A percentile compares a stretch with the other conserved stretches of the same genome.
These are phyloP conservation scores for Drosophila sproati DNA, from an alignment of 1,140 invertebrate species.

Conservation along the genomic window DNA sequence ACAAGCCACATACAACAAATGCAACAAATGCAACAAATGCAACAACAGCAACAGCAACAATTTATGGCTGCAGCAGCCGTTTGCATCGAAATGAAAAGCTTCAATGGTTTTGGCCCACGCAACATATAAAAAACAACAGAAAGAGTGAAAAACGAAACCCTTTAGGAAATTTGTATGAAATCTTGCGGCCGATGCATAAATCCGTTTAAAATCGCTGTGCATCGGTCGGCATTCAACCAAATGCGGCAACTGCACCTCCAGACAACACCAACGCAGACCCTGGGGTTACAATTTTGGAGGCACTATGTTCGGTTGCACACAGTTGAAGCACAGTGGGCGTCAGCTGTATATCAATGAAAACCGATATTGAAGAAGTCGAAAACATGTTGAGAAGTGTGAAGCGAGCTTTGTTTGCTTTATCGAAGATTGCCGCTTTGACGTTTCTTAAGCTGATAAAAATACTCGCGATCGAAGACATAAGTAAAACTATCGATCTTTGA, in stretches of 20 bases:
- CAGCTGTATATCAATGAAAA: constrained; percentile 10
- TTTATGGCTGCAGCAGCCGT: constrained; percentile 69
- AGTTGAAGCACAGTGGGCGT: constrained; percentile 33
- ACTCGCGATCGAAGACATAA: not conserved
- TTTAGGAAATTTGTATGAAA: constrained; percentile 80
- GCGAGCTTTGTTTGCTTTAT: not conserved
- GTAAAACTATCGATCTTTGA: not conserved
- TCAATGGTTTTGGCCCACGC: constrained; percentile 66
- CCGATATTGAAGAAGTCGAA: not conserved
- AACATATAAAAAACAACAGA: constrained; percentile 48
- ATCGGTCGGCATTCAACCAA: constrained; percentile 37
- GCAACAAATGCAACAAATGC: constrained; percentile 22
- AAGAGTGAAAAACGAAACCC: constrained; percentile 69
- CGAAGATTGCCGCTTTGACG: not conserved
- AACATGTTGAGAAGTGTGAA: not conserved
- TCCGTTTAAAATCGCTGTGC: constrained; percentile 73
- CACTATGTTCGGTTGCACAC: constrained; percentile 28
- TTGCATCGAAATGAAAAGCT: constrained; percentile 66
- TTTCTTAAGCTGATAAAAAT: not conserved
- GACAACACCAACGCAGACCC: constrained; percentile 76
- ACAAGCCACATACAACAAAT: constrained; percentile 49
- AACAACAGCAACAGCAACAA: constrained; percentile 55
- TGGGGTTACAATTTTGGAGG: constrained; percentile 55
- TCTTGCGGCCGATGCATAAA: constrained; percentile 69
- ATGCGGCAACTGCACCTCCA: constrained; percentile 39